Evolutionary conservation across 2,888 invertebrate genomes (phyloP).

Genomic region (Chalcosyrphus nemorum): DNA sequence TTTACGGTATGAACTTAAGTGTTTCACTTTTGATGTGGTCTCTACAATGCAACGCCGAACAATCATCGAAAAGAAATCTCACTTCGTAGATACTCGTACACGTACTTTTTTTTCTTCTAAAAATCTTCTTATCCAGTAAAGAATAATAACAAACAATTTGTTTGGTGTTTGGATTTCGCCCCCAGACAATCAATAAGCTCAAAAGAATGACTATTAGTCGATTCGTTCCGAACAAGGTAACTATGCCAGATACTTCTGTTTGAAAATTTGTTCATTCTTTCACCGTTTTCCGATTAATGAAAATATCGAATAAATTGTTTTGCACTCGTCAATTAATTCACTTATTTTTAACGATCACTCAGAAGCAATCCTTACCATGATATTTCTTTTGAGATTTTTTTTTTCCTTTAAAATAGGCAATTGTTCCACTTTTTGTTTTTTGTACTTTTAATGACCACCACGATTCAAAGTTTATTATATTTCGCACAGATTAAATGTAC

Average conservation of each 20-base stretch:
- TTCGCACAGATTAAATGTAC: neutral
- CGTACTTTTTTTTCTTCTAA: neutral
- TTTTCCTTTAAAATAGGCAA: constrained; percentile 1
- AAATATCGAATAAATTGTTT: neutral
- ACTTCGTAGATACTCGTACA: too few species aligned
- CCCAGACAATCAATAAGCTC: neutral
- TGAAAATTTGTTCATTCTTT: constrained; percentile 12
- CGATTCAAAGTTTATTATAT: neutral
- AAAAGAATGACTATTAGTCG: neutral
- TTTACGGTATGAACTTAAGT: constrained; percentile 45
- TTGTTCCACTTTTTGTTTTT: neutral
- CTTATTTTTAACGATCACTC: neutral
- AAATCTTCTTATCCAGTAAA: constrained; percentile 25
- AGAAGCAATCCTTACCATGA: constrained; percentile 48
- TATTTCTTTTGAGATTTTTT: constrained; percentile 5
- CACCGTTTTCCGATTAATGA: neutral
- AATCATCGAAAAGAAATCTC: constrained; percentile 29
- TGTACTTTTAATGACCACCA: neutral
- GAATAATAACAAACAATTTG: neutral
- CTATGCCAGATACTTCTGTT: constrained; percentile 58
- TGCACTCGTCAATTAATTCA: constrained; percentile 15
- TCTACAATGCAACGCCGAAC: neutral
- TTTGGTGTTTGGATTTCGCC: neutral
- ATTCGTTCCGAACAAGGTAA: constrained; percentile 40
- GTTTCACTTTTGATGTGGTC: constrained; percentile 36